phyloP scores from a whole-genome alignment of 1,140 invertebrate genomes.

The Armadillidium nasatum region DNA sequence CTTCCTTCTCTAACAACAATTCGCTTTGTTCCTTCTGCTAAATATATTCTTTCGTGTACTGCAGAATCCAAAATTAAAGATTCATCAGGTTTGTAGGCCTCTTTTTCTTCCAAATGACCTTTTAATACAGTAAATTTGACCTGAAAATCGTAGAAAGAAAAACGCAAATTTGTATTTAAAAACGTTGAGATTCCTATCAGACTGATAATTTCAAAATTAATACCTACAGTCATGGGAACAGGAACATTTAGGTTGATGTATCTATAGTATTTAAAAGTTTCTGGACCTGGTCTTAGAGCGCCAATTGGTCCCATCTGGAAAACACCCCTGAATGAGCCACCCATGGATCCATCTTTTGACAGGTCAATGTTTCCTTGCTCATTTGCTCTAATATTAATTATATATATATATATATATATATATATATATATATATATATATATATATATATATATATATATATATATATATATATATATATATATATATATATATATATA shows the following conservation, averaged over 20 bases:
- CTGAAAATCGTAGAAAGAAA: no score
- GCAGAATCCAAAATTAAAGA: background rate
- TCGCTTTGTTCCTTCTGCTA: background rate
- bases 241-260: constrained; percentile 7
- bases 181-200: no score
- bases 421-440: no score
- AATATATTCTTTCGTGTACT: background rate
- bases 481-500: no score
- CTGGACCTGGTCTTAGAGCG: background rate
- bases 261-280: constrained; percentile 10
- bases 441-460: no score
- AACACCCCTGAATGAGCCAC: constrained; percentile 9
- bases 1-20: constrained; percentile 3
- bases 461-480: no score
- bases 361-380: background rate
- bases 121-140: no score
- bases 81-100: no score
- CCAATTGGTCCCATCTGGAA: constrained; percentile 24
- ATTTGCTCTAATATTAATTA: background rate
- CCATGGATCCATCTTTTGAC: background rate
- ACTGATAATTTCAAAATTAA: no score
- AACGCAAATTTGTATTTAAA: no score
- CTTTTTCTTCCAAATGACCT: no score
- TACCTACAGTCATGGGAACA: background rate
- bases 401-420: no score